Base-by-base conservation (phyloP, 2,888 invertebrate genomes). In the Tortricodes alternella region DNA sequence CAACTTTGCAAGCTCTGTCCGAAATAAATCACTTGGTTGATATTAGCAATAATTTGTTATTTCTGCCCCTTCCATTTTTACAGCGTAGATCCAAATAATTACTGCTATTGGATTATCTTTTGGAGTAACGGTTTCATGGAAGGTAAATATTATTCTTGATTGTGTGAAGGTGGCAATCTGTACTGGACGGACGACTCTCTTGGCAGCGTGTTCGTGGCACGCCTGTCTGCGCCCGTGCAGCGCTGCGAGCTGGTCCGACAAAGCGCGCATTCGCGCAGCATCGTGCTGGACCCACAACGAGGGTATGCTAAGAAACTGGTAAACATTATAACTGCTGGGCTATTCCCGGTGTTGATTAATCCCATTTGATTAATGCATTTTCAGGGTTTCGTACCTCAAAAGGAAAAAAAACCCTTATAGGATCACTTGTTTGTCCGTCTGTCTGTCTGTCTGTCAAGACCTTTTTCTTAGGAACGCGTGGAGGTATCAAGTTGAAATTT, bases 111-210 rank as follows among this genome's bases (percentile, higher is more conserved):
- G 7, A 8, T 27, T 27, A 9, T 27, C 27, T 27, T 9, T 2
- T 11, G 2, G 4, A 9, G n/a, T 2, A 13, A 6, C 13, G 3
- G 8, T 37, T 21, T 21, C 13, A 4, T 32, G 15, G 5, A 15
- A 2, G 13, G n/a, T n/a, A n/a, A n/a, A n/a, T n/a, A n/a, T n/a
- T n/a, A n/a, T n/a, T n/a, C n/a, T n/a, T n/a, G n/a, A n/a, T n/a
- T n/a, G n/a, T n/a, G n/a, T n/a, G n/a, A 2, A 49, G 48, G 48
- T 8, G 37, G 27, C 27, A 49, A 49, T 16, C 9, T 49, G 13
- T 49, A 49, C 27, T 49, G 37, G 27, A 49, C 48, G 16, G 48
- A 49, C 13, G 18, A 37, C 2, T 11, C 8, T 1, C 24, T 37
- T 1, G 48, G 48, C 11, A n/a, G 8, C 7, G 16, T 49, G 2